A percentile compares a stretch with the other conserved stretches of the same genome.
These are phyloP conservation scores for Streblospio benedicti DNA, from an alignment of 1,140 invertebrate genomes.

Conservation along the genomic window DNA sequence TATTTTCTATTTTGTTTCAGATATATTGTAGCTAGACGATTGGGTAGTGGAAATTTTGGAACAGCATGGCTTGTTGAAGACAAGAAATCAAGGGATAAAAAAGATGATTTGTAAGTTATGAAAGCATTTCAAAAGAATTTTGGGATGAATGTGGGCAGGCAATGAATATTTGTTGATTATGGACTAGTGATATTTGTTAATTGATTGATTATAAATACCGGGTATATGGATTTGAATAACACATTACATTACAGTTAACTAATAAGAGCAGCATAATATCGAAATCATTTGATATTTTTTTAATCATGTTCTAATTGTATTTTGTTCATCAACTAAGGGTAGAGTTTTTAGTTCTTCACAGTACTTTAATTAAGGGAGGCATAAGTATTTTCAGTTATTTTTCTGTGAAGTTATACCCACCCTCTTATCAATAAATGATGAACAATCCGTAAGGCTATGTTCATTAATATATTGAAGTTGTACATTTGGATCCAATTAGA, in stretches of 20 bases:
- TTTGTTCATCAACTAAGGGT: neutral
- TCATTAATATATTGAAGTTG: too few relatives aligned
- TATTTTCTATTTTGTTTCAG: too few relatives aligned
- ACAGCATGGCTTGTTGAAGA: constrained; percentile 44
- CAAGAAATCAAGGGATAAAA: constrained; percentile 23
- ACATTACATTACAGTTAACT: too few relatives aligned
- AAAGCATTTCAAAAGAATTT: neutral
- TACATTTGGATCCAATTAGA: too few relatives aligned
- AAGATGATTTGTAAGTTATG: constrained; percentile 19
- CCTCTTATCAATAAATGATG: too few relatives aligned
- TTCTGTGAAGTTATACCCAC: too few relatives aligned
- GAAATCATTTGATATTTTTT: neutral
- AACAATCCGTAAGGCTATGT: too few relatives aligned
- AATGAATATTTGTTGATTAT: neutral
- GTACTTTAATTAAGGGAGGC: too few relatives aligned
- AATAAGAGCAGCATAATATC: too few relatives aligned
- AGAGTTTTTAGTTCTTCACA: constrained; percentile 4
- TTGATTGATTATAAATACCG: neutral
- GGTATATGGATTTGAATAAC: neutral
- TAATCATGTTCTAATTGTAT: neutral
- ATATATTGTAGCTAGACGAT: constrained; percentile 40
- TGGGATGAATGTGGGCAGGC: neutral
- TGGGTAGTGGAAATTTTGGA: constrained; percentile 47
- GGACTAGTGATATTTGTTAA: neutral
- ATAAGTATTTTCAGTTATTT: too few relatives aligned